Evolutionary conservation across 2,113 vertebrate species (phyloP).

Genomic region (Cynoglossus semilaevis): DNA sequence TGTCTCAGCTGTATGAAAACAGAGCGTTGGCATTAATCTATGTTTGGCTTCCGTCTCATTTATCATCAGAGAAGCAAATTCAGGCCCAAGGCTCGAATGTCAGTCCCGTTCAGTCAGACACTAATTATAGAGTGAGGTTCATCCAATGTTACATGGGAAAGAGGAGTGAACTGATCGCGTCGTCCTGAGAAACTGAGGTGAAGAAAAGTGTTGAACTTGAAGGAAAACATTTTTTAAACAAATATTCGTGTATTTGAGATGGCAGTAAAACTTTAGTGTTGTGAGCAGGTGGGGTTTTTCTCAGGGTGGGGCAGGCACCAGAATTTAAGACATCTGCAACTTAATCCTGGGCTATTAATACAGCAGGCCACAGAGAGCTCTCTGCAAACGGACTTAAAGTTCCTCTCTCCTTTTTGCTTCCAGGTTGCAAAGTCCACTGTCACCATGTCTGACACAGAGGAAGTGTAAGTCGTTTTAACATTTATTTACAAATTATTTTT

Average conservation of each 20-base stretch:
- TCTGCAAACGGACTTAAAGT: conserved; percentile 17
- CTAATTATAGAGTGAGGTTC: conserved; percentile 43
- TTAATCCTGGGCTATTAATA: conserved; percentile 67
- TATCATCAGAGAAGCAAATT: conserved; percentile 52
- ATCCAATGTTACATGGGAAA: not conserved
- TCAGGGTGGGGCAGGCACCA: conserved; percentile 28
- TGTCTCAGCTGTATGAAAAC: conserved; percentile 29
- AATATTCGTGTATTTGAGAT: not conserved
- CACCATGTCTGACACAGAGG: conserved; percentile 93
- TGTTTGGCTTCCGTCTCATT: conserved; percentile 58
- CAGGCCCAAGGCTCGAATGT: conserved; percentile 41
- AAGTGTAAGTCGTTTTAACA: conserved; percentile 83
- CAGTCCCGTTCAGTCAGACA: conserved; percentile 22
- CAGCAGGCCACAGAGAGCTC: not conserved
- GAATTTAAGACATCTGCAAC: conserved; percentile 61
- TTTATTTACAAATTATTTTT: not conserved
- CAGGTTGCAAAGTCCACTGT: conserved; percentile 77
- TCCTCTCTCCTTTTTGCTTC: conserved; percentile 37
- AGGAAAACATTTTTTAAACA: not conserved
- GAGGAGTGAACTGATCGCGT: too few relatives aligned
- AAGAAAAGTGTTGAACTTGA: too few relatives aligned
- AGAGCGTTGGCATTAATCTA: conserved; percentile 46
- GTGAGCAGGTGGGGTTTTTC: conserved; percentile 16
- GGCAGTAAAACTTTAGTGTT: not conserved
- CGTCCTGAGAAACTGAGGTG: too few relatives aligned